phyloP scores from a whole-genome alignment of 1,140 invertebrate genomes.

The Ostrea denselamellosa region DNA sequence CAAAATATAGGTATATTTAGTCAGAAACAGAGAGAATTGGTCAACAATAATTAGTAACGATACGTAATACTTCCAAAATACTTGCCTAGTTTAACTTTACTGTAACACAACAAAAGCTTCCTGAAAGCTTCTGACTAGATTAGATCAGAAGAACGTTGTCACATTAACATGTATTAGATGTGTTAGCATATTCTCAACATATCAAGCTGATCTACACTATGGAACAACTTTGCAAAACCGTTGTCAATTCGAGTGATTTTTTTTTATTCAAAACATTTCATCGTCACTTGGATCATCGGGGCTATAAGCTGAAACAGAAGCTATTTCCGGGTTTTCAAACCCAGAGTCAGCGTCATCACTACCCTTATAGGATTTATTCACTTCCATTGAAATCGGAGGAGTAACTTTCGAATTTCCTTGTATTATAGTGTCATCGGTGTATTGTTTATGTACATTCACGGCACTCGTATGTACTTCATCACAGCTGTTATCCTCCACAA shows the following conservation, averaged over 20 bases:
- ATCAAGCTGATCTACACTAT: too few relatives aligned
- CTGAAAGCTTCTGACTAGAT: background rate
- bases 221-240: too few relatives aligned
- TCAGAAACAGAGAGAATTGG: background rate
- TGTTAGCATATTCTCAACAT: too few relatives aligned
- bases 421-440: background rate
- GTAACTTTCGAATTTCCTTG: background rate
- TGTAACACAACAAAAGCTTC: background rate
- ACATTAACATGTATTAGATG: background rate
- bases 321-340: constrained; percentile 24
- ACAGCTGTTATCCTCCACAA: background rate
- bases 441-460: background rate
- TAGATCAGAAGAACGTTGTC: background rate
- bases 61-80: background rate
- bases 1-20: background rate
- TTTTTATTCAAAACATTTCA: background rate
- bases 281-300: constrained; percentile 3
- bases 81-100: background rate
- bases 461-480: background rate
- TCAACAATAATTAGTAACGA: background rate
- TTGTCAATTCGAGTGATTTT: background rate
- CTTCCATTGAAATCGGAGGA: background rate
- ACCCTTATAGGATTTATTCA: background rate
- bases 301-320: background rate
- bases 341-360: constrained; percentile 3